Evolutionary conservation across 2,888 invertebrate genomes (phyloP).

Genomic region (Conus canariensis): DNA sequence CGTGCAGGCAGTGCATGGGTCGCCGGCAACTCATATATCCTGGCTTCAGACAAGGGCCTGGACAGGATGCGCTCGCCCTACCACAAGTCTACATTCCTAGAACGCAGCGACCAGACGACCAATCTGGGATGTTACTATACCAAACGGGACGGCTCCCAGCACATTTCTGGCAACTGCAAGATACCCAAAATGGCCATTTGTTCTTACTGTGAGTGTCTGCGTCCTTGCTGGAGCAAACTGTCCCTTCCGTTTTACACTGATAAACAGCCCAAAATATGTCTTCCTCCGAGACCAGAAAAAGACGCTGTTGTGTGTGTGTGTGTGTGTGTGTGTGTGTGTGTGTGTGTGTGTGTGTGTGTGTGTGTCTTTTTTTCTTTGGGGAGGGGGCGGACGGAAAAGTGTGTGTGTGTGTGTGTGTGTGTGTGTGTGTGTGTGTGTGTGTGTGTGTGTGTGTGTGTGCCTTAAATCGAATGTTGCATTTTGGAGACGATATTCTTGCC

Average conservation of each 20-base stretch:
- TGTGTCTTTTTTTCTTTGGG: background rate
- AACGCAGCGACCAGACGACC: background rate
- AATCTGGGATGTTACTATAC: constrained; percentile 32
- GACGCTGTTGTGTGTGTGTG: background rate
- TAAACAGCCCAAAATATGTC: no score
- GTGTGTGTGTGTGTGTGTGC: background rate
- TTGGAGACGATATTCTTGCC: no score
- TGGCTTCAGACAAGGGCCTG: background rate
- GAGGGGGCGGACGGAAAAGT: background rate
- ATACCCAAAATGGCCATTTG: constrained; percentile 3
- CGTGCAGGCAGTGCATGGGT: background rate
- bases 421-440: constrained; percentile 11
- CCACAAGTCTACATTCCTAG: constrained; percentile 15
- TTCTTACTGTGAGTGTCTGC: background rate
- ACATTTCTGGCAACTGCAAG: background rate
- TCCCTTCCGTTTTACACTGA: no score
- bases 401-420: constrained; percentile 15
- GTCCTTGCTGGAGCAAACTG: no score
- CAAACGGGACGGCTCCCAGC: constrained; percentile 5
- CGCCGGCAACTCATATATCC: constrained; percentile 13
- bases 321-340: constrained; percentile 4
- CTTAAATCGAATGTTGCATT: no score
- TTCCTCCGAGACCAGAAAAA: no score
- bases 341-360: constrained; percentile 1
- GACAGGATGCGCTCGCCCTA: background rate